Evolutionary conservation across 2,113 vertebrate species (phyloP), one percentile per base, ranked within the genome.

Genomic region (Aplodontia rufa): DNA sequence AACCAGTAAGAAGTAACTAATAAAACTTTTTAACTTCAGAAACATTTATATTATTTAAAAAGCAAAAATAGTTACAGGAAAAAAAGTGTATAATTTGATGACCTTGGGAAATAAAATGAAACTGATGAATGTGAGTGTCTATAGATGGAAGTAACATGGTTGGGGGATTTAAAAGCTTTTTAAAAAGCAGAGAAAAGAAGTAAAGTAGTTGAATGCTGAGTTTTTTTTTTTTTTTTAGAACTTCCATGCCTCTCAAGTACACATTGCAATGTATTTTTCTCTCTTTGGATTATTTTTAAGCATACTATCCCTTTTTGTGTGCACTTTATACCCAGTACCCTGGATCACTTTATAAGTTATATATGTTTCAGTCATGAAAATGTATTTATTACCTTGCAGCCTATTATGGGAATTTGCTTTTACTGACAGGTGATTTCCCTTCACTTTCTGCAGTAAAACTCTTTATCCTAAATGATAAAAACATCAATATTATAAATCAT

Each of bases 401-500:
- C n/a, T 71, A 60, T 12, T 66, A 74, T 10, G 28, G 19, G 47
- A 95, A 86, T 55, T 87, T 87, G 6, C 6, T 93, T 96, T 55
- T 81, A 58, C 47, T 62, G 60, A 72, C 11, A 11, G 10, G 19
- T 62, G 22, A n/a, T 86, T 5, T 85, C n/a, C 11, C 24, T 9
- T 82, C 64, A 47, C 14, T 84, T 6, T 93, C n/a, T 49, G 66
- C 20, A 72, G 32, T 84, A 93, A 78, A 88, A 82, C 35, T 90
- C 60, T 32, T 30, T 71, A 74, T 82, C 16, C n/a, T 60, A 2
- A 86, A 69, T 49, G 94, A 14, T 66, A 86, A 94, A 62, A 24
- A 55, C 8, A 84, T 13, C 7, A 84, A 74, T 53, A 87, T 80
- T 80, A 81, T 47, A 96, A 97, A 93, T 87, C 78, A 75, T 16